Base-by-base conservation (phyloP, 1,140 invertebrate genomes). In the Brachionus asplanchnoidis region DNA sequence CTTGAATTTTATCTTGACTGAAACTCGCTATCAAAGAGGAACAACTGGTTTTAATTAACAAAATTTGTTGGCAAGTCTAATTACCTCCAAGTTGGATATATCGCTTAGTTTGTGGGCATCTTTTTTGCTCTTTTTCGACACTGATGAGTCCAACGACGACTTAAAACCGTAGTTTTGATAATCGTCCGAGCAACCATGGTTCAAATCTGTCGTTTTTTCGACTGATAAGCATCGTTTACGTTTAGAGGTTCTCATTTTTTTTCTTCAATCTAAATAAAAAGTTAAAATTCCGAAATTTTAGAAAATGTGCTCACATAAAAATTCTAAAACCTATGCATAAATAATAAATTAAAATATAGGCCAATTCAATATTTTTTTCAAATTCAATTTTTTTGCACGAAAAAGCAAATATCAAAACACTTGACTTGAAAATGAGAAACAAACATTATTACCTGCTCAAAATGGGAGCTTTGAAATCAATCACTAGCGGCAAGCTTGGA, bases 31-130 rank as follows among this genome's bases (percentile, higher is more conserved):
- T 60, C 53, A 20, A 8, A 60, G 32, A 28, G 32, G 23, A 73
- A 73, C 68, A 73, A 73, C 68, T 73, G 68, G 68, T 42, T 73
- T 73, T 73, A 73, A 73, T 73, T 73, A 73, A 42, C n/a, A 73
- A 36, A 36, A 73, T 46, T 73, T 73, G 68, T 73, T 73, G 9
- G 36, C 36, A 60, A 60, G 53, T 60, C 53, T 73, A 40, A 73
- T 73, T 73, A 73, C 68, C 68, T 73, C 68, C 20, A 42, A 73
- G 32, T 73, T 73, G 17, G 68, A 73, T 73, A 73, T 44, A 42
- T 73, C 68, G 40, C 36, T 73, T 20, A 73, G 36, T 73, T 73
- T 73, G 40, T n/a, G 32, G 68, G 32, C 20, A 40, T 73, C 17
- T 42, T 73, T 73, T 68, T 68, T 73, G 68, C 32, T 42, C 17